These are phyloP conservation scores for Achatina immaculata DNA, from an alignment of 1,140 invertebrate species.

Conservation along the genomic window DNA sequence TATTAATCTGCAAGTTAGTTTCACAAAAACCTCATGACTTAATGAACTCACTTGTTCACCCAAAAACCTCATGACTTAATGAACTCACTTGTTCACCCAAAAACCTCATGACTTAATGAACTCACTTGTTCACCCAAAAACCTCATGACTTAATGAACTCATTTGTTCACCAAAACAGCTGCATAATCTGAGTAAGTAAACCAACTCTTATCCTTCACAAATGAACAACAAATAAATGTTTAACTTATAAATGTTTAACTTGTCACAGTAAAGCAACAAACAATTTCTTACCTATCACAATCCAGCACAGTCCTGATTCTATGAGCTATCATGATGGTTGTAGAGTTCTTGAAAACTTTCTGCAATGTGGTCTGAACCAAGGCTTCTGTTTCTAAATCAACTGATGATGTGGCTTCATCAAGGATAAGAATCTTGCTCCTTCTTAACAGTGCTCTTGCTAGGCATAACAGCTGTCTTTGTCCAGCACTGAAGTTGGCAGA, in stretches of 20 bases:
- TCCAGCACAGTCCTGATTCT: slow-evolving; percentile 71
- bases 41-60: too few species aligned
- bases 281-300: slow-evolving; percentile 49
- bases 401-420: slow-evolving; percentile 31
- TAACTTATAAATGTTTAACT: background rate
- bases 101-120: too few species aligned
- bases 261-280: background rate
- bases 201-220: too few species aligned
- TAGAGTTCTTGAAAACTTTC: slow-evolving; percentile 61
- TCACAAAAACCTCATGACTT: too few species aligned
- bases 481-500: background rate
- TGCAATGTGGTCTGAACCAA: slow-evolving; percentile 11
- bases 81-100: too few species aligned
- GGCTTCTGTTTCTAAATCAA: slow-evolving; percentile 20
- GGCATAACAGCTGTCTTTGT: slow-evolving; percentile 31
- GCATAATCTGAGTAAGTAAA: too few species aligned
- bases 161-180: too few species aligned
- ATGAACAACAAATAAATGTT: background rate
- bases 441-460: slow-evolving; percentile 12
- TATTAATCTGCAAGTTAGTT: too few species aligned
- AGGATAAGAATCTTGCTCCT: slow-evolving; percentile 10
- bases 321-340: slow-evolving; percentile 70
- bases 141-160: too few species aligned
- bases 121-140: too few species aligned
- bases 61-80: too few species aligned